A percentile compares a stretch with the other conserved stretches of the same genome.
phyloP scores from a whole-genome alignment of 1,140 invertebrate genomes.

The Diorhabda sublineata region DNA sequence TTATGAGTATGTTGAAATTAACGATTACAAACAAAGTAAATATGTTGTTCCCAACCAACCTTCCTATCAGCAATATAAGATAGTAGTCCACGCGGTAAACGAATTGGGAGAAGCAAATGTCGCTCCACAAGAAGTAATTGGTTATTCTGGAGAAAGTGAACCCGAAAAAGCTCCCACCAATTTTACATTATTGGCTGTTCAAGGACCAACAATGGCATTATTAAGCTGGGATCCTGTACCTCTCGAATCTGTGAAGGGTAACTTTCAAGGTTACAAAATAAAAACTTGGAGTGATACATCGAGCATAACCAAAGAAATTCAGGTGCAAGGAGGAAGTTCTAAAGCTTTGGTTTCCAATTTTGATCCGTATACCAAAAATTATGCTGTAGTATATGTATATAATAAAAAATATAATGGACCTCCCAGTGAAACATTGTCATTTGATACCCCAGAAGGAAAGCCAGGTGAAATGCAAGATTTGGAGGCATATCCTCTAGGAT shows the following conservation, averaged over 20 bases:
- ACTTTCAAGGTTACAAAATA: slow-evolving; percentile 94
- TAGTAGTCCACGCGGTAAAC: slow-evolving; percentile 92
- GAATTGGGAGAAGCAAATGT: slow-evolving; percentile 82
- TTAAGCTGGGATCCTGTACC: slow-evolving; percentile 82
- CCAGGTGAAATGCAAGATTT: slow-evolving; percentile 82
- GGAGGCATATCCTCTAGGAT: slow-evolving; percentile 80
- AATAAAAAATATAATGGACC: slow-evolving; percentile 91
- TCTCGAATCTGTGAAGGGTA: slow-evolving; percentile 73
- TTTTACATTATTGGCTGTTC: slow-evolving; percentile 73
- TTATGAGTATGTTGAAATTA: slow-evolving; percentile 69
- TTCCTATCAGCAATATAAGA: slow-evolving; percentile 87
- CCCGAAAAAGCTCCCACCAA: slow-evolving; percentile 79
- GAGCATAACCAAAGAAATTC: slow-evolving; percentile 64
- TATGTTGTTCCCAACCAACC: slow-evolving; percentile 74
- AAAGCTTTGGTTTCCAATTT: slow-evolving; percentile 77
- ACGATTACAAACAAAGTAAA: slow-evolving; percentile 68
- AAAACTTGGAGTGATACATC: slow-evolving; percentile 85
- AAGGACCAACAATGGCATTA: slow-evolving; percentile 68
- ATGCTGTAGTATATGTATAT: slow-evolving; percentile 82
- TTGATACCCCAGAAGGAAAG: slow-evolving; percentile 87
- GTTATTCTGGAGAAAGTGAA: slow-evolving; percentile 92
- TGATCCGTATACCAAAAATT: slow-evolving; percentile 85
- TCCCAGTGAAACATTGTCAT: slow-evolving; percentile 75
- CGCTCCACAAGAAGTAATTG: slow-evolving; percentile 73
- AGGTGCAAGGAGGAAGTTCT: slow-evolving; percentile 69